phyloP scores from a whole-genome alignment of 1,140 invertebrate species.

The Antheraea pernyi region DNA sequence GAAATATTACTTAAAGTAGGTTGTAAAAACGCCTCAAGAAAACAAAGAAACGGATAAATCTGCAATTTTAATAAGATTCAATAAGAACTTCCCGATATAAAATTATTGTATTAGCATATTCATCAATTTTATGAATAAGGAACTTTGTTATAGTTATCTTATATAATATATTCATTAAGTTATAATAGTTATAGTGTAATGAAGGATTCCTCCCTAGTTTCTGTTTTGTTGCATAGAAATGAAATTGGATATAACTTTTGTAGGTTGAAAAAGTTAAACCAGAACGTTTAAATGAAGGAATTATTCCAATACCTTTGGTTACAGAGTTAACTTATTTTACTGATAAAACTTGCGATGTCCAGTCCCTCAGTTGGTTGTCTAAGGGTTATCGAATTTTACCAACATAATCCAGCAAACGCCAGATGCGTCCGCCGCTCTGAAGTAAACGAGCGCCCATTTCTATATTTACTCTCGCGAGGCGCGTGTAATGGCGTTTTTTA shows the following conservation, averaged over 20 bases:
- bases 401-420: slow-evolving; percentile 61
- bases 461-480: slow-evolving; percentile 52
- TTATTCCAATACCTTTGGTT: slow-evolving; percentile 3
- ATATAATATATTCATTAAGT: background rate
- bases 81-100: background rate
- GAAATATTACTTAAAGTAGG: background rate
- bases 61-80: background rate
- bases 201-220: background rate
- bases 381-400: slow-evolving; percentile 65
- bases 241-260: background rate
- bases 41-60: background rate
- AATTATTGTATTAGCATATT: background rate
- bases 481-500: slow-evolving; percentile 49
- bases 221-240: background rate
- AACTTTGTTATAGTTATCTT: background rate
- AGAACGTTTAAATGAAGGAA: background rate
- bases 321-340: slow-evolving; percentile 10
- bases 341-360: slow-evolving; percentile 47
- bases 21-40: background rate
- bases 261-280: background rate
- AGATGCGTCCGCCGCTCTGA: slow-evolving; percentile 50
- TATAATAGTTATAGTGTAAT: background rate
- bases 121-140: background rate
- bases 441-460: slow-evolving; percentile 57
- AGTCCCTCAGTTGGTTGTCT: slow-evolving; percentile 49